Conservation (phyloP, 2,113 vertebrate species). For the Peromyscus californicus region DNA sequence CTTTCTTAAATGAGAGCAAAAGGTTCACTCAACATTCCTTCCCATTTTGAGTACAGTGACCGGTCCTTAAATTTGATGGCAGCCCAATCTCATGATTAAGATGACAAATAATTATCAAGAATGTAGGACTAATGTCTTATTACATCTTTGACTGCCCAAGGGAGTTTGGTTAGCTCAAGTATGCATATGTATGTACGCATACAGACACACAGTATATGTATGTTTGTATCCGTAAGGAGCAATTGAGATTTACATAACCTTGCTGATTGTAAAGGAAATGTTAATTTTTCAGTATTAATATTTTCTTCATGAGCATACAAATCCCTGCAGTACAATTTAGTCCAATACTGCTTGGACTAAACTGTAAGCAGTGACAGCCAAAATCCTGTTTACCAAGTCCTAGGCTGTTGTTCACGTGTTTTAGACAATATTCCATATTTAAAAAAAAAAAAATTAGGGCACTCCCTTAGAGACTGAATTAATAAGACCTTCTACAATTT, state of each 20-base stretch:
- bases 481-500: constrained; percentile 49
- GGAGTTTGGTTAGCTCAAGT: neutral
- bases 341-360: neutral
- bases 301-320: neutral
- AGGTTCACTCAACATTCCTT: neutral
- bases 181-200: neutral
- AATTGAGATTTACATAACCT: neutral
- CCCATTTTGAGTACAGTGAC: neutral
- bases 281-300: constrained; percentile 44
- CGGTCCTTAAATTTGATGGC: neutral
- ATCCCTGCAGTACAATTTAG: neutral
- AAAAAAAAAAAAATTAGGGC: constrained; percentile 29
- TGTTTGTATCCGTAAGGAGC: constrained; percentile 42
- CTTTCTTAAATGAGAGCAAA: neutral
- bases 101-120: constrained; percentile 10
- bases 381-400: constrained; percentile 25
- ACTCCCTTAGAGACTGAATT: constrained; percentile 46
- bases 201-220: neutral
- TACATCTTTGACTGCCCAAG: neutral
- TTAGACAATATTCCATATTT: constrained; percentile 59
- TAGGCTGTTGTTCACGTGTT: constrained; percentile 16
- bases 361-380: neutral
- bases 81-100: neutral
- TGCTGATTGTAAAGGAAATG: constrained; percentile 36
- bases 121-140: neutral